These are phyloP conservation scores for Brachypteracias leptosomus DNA, from an alignment of 2,113 vertebrate genomes.

Conservation along the genomic window DNA sequence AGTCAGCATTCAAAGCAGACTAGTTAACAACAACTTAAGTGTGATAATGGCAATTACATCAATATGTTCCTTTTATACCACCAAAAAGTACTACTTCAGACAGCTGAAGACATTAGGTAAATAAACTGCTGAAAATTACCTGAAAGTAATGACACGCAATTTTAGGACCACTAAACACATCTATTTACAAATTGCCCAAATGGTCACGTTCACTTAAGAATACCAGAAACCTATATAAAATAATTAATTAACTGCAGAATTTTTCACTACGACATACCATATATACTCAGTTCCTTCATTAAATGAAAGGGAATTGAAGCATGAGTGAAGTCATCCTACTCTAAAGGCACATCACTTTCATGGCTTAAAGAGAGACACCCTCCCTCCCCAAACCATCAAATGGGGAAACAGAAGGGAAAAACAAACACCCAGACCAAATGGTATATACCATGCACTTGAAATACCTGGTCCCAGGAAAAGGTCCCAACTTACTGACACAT, in stretches of 20 bases:
- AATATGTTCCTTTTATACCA: constrained; percentile 50
- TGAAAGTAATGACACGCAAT: constrained; percentile 32
- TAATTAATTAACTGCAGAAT: constrained; percentile 1
- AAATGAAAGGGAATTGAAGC: constrained; percentile 40
- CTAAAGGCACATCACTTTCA: constrained; percentile 8
- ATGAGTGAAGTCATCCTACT: constrained; percentile 14
- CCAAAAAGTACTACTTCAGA: constrained; percentile 60
- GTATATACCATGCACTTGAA: background rate
- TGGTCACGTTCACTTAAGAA: background rate
- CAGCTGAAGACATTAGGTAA: constrained; percentile 60
- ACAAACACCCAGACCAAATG: background rate
- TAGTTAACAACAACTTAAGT: constrained; percentile 75
- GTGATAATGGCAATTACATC: constrained; percentile 72
- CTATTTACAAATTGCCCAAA: constrained; percentile 45
- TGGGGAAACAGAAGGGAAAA: background rate
- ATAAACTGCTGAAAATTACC: constrained; percentile 64
- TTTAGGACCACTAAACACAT: constrained; percentile 46
- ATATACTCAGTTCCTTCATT: constrained; percentile 8
- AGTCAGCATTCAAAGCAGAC: constrained; percentile 64
- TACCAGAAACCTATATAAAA: constrained; percentile 2
- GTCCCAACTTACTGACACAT: constrained; percentile 54
- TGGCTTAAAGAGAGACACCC: background rate
- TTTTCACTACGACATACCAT: background rate
- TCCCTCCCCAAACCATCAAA: background rate
- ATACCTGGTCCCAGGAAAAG: constrained; percentile 58